These are phyloP conservation scores for Tenthredo livida DNA, from an alignment of 2,888 invertebrate species.

Conservation along the genomic window DNA sequence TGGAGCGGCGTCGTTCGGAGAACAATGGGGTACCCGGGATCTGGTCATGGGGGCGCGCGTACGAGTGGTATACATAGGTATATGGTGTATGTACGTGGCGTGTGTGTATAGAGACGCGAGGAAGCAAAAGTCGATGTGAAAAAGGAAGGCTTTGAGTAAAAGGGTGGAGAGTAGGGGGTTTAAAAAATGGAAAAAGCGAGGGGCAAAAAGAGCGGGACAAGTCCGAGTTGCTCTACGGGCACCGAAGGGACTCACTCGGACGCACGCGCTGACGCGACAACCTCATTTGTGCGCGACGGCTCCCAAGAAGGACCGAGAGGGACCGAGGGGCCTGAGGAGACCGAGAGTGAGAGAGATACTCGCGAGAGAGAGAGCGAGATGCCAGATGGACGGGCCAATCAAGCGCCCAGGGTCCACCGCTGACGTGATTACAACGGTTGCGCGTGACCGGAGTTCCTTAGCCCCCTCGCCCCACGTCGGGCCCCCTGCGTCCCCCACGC, in stretches of 20 bases:
- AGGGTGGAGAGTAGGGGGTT: constrained; percentile 38
- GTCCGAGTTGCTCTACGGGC: constrained; percentile 26
- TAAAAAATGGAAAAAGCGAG: constrained; percentile 59
- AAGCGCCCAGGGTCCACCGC: constrained; percentile 70
- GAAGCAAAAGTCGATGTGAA: constrained; percentile 31
- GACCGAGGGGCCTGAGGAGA: constrained; percentile 35
- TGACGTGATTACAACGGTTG: constrained; percentile 75
- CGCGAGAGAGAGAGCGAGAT: constrained; percentile 4
- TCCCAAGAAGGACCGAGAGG: constrained; percentile 62
- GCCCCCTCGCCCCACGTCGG: constrained; percentile 58
- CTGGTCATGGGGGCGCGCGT: constrained; percentile 26
- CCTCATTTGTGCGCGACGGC: constrained; percentile 76
- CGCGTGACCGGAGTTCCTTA: constrained; percentile 74
- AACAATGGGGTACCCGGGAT: constrained; percentile 41
- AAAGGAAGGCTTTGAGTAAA: constrained; percentile 45
- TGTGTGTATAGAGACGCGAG: constrained; percentile 45
- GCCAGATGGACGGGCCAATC: constrained; percentile 70
- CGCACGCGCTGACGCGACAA: constrained; percentile 76
- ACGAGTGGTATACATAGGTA: constrained; percentile 21
- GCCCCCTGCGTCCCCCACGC: constrained; percentile 25
- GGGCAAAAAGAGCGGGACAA: constrained; percentile 47
- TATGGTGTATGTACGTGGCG: neutral
- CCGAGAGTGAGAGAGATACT: constrained; percentile 39
- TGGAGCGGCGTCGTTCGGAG: constrained; percentile 13
- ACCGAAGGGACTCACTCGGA: constrained; percentile 56